These are phyloP conservation scores for Drosophila cyrtoloma DNA, from an alignment of 2,888 invertebrate genomes.

Conservation along the genomic window DNA sequence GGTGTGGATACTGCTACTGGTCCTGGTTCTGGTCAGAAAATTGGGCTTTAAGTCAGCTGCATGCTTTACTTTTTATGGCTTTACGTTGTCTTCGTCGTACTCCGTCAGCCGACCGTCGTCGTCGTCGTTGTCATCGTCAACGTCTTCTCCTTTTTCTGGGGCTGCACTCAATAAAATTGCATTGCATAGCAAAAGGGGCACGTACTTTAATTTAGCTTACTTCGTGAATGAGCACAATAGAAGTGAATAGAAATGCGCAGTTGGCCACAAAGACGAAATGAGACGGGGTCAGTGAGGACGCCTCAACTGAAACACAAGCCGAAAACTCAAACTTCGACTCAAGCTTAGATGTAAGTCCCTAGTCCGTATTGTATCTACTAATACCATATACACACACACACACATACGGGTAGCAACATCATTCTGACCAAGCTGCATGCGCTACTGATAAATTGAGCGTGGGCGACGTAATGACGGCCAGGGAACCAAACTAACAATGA, in stretches of 20 bases:
- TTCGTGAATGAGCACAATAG: conserved; percentile 76
- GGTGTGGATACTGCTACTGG: conserved; percentile 5
- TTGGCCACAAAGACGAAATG: conserved; percentile 25
- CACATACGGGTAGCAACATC: conserved; percentile 1
- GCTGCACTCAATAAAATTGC: conserved; percentile 72
- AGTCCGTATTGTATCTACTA: background rate
- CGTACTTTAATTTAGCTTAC: conserved; percentile 78
- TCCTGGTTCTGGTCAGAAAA: conserved; percentile 9
- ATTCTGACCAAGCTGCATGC: conserved; percentile 32
- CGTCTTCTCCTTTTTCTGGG: conserved; percentile 11
- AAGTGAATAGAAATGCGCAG: conserved; percentile 69
- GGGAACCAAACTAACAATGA: conserved; percentile 26
- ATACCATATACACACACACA: background rate
- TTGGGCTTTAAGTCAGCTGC: conserved; percentile 16
- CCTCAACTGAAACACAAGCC: background rate
- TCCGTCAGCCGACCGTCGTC: background rate
- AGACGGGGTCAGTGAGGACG: background rate
- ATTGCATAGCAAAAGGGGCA: conserved; percentile 70
- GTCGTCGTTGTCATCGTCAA: conserved; percentile 1
- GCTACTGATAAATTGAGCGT: conserved; percentile 51
- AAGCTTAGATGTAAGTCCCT: background rate
- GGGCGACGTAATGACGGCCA: conserved; percentile 46
- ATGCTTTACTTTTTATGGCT: conserved; percentile 19
- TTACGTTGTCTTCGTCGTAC: background rate
- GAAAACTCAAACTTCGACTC: conserved; percentile 3